phyloP scores from a whole-genome alignment of 2,113 vertebrate species.

The Zosterops hypoxanthus region DNA sequence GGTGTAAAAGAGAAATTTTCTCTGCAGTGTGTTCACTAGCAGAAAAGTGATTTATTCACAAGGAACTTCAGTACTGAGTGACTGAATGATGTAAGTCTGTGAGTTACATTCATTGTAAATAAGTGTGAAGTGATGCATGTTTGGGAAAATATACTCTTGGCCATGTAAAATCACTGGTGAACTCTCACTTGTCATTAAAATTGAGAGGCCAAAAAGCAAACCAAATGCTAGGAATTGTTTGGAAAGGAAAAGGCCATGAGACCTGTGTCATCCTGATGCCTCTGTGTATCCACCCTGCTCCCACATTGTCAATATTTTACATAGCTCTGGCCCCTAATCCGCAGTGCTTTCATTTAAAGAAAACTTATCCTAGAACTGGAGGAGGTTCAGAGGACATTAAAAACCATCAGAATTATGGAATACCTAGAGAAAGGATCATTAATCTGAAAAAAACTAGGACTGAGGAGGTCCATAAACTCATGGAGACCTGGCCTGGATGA shows the following conservation, averaged over 20 bases:
- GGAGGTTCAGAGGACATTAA: background rate
- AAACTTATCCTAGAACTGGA: background rate
- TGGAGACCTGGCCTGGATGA: background rate
- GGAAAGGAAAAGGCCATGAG: background rate
- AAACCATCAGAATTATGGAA: background rate
- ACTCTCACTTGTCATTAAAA: background rate
- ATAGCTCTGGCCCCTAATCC: background rate
- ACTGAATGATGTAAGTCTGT: background rate
- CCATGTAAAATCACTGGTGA: background rate
- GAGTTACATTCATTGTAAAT: background rate
- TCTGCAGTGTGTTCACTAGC: background rate
- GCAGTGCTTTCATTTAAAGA: background rate
- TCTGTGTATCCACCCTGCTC: background rate
- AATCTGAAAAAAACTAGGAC: background rate
- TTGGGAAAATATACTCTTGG: background rate
- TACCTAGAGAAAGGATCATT: background rate
- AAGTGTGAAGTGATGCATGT: background rate
- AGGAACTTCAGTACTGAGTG: background rate
- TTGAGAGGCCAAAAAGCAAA: background rate
- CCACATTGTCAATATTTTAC: background rate
- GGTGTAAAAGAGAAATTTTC: background rate
- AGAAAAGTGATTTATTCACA: background rate
- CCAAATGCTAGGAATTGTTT: background rate
- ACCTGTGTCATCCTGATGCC: background rate
- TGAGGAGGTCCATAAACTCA: background rate